Base-by-base conservation (phyloP, 1,140 invertebrate species). In the Agrilus planipennis region DNA sequence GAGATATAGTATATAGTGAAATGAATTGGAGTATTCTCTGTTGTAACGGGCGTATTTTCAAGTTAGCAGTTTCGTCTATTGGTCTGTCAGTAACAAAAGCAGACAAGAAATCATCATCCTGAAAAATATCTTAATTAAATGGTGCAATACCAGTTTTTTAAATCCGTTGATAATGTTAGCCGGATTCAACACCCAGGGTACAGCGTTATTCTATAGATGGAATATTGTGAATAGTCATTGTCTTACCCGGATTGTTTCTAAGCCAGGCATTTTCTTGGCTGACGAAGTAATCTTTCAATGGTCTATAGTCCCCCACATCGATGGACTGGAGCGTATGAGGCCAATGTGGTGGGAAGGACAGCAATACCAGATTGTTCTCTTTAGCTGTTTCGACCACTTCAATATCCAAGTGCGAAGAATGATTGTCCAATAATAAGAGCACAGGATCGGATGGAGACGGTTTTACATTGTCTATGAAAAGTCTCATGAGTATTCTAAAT, bases 201-300 rank as follows among this genome's bases (percentile, higher is more conserved):
- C 22, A 54, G 46, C 51, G 44, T 19, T 46, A 36, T 28, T 65
- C 46, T 35, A 67, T 56, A 7, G 40, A 47, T 30, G 61, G 60
- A 34, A 69, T 59, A 40, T 69, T 62, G 50, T 66, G 68, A 16
- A 69, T 64, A 4, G 58, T 55, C 49, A 71, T 62, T n/a, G 58
- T 46, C 53, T 61, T 64, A 14, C 64, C 62, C 22, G 61, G 57
- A 37, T 70, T 52, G 41, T 38, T 61, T 44, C 45, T 28, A 53
- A 68, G 50, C 62, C 63, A 71, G 19, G 29, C 53, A 46, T 62
- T 54, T 28, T 48, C 48, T 17, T 52, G 46, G 7, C 54, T 0
- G 41, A 47, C 51, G 23, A 59, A 46, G 44, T 52, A 44, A 7
- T 34, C 51, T 44, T 66, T 67, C 11, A 68, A 58, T 18, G 62